Evolutionary conservation across 1,140 invertebrate species (phyloP).

Genomic region (Papilio polyxenes): DNA sequence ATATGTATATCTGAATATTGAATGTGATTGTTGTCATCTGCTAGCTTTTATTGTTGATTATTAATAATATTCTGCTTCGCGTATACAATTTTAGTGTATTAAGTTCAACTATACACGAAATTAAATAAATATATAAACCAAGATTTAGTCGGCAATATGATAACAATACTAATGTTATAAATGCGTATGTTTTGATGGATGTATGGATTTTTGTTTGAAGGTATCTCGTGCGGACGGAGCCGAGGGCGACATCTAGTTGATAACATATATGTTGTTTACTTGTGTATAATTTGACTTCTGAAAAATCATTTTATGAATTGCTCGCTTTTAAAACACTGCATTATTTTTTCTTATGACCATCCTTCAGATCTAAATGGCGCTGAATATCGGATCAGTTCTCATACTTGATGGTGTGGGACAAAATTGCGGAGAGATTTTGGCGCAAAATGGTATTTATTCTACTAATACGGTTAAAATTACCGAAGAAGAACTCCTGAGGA

Average conservation of each 20-base stretch:
- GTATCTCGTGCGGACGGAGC: too few species aligned
- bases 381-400: slow-evolving; percentile 87
- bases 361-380: slow-evolving; percentile 55
- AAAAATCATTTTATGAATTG: background rate
- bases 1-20: background rate
- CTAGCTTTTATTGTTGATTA: background rate
- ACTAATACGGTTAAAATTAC: slow-evolving; percentile 91
- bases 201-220: too few species aligned
- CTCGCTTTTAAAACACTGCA: background rate
- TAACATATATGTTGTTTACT: background rate
- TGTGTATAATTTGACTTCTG: background rate
- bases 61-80: background rate
- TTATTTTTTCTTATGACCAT: slow-evolving; percentile 23
- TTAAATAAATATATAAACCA: background rate
- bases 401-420: slow-evolving; percentile 96
- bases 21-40: background rate
- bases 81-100: background rate
- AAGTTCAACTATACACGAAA: background rate
- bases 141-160: background rate
- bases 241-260: too few species aligned
- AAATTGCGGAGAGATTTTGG: slow-evolving; percentile 90
- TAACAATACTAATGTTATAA: background rate
- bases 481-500: slow-evolving; percentile 90
- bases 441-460: slow-evolving; percentile 89
- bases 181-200: too few species aligned